phyloP scores from a whole-genome alignment of 2,797 vertebrate species.

The Poecilia velifera region DNA sequence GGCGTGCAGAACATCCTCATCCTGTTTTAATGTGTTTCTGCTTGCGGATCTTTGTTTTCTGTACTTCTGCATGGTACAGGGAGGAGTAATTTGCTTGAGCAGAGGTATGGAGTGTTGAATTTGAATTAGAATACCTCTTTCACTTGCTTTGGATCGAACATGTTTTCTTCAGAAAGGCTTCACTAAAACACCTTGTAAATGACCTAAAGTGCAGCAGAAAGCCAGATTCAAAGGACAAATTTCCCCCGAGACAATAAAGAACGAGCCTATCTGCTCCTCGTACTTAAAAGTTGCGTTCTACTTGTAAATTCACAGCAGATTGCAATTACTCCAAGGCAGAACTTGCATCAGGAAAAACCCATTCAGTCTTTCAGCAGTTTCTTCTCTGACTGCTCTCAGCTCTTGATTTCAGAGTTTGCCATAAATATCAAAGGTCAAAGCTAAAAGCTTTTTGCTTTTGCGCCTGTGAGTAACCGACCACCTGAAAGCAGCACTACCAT shows the following conservation, averaged over 20 bases:
- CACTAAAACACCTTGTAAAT: conserved; percentile 23
- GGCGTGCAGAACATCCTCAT: conserved; percentile 1
- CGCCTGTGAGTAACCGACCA: conserved; percentile 40
- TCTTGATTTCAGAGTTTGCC: conserved; percentile 38
- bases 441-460: conserved; percentile 63
- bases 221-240: conserved; percentile 46
- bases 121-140: conserved; percentile 11
- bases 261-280: conserved; percentile 27
- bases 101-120: conserved; percentile 12
- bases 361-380: conserved; percentile 38
- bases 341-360: conserved; percentile 48
- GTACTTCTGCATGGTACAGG: not conserved
- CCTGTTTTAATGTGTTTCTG: not conserved
- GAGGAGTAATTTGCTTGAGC: conserved; percentile 9
- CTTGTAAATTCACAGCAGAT: conserved; percentile 49
- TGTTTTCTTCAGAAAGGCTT: conserved; percentile 12
- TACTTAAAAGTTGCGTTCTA: conserved; percentile 39
- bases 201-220: conserved; percentile 38
- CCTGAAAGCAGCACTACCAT: conserved; percentile 35
- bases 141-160: conserved; percentile 5
- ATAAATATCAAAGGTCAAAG: conserved; percentile 66
- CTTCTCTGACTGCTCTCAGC: conserved; percentile 49
- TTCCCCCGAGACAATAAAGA: conserved; percentile 40
- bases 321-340: conserved; percentile 40
- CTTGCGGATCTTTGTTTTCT: conserved; percentile 10